Evolutionary conservation across 2,113 vertebrate species (phyloP), one percentile per base, ranked within the genome.

Genomic region (Mesembrinibis cayennensis): DNA sequence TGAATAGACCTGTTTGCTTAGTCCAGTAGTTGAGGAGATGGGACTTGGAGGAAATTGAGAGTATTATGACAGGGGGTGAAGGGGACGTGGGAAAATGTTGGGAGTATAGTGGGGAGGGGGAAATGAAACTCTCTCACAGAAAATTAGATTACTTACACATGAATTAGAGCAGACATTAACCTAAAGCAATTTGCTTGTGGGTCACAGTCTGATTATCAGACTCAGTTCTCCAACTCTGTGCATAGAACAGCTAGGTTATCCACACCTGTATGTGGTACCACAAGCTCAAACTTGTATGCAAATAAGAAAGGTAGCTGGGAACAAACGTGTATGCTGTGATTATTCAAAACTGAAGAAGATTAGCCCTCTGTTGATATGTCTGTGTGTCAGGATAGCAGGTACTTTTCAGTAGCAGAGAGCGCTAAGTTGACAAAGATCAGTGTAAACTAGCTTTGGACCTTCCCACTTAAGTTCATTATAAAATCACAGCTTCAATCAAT

Each of bases 201-300:
- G 26, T 80, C 10, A 26, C 23, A 29, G 23, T 20, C 13, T 44
- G 65, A 26, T 66, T 82, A 66, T 45, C 44, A 59, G 40, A 42
- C 40, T 79, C 36, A 10, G 0, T 2, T 78, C 29, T 73, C 53
- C 45, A 73, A 18, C 58, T 71, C 13, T 17, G 42, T 23, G 22
- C 0, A 0, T 26, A 17, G 29, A 10, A 34, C 5, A 2, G 19
- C 26, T 1, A 2, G 19, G 5, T 6, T 66, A 10, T 27, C 56
- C 45, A 34, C 23, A 27, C 8, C 11, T 49, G 17, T 27, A 3
- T 16, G 11, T 17, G 44, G 26, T 11, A 16, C 32, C 42, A 45
- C 29, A n/a, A 45, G 30, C n/a, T 20, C n/a, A 36, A 8, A 50
- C 10, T 3, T 32, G 1, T 5, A 6, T 16, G 6, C 32, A 30